Base-by-base conservation (phyloP, 2,888 invertebrate genomes). In the Sminthurides aquaticus region DNA sequence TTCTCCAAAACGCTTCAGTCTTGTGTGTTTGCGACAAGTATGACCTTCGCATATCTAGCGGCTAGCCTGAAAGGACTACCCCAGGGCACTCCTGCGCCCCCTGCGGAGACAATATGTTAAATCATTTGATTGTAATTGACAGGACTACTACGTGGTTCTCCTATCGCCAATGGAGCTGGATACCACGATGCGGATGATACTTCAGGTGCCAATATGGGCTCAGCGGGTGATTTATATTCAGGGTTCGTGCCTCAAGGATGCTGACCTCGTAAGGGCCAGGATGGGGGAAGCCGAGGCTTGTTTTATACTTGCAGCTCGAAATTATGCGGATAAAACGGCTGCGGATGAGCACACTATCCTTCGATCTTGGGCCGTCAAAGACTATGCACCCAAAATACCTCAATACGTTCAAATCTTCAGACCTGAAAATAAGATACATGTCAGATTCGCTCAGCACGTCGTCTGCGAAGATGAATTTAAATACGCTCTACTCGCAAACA, bases 401-500 rank as follows among this genome's bases (percentile, higher is more conserved):
- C 97, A 97, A 80, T 98, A 97, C 80, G 95, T 98, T 72, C 97
- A 97, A 82, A 95, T 98, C 76, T 98, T 97, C 83, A 85, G 96
- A 77, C 96, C 97, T 62, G 97, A 98, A 81, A 97, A 97, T 80
- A 98, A 98, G 78, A 85, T 98, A 75, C 98, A 98, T 81, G 97
- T 98, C 57, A 95, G 97, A 81, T 98, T 98, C 80, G 98, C 98
- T 49, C 97, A 98, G 79, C 95, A 92, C 79, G 93, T 97, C 20
- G 97, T 98, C 43, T 98, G 98, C 80, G 98, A 98, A 80, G 97
- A 98, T 79, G 98, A 98, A 81, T 96, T 98, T 81, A 98, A 98
- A 80, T 98, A 98, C 79, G 97, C 97, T 25, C 84, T 98, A 66
- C 82, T 98, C 73, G 97, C 98, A 69, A 98, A 98, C 82, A 98